Base-by-base conservation (phyloP, 2,113 vertebrate species). In the Parotia lawesii region DNA sequence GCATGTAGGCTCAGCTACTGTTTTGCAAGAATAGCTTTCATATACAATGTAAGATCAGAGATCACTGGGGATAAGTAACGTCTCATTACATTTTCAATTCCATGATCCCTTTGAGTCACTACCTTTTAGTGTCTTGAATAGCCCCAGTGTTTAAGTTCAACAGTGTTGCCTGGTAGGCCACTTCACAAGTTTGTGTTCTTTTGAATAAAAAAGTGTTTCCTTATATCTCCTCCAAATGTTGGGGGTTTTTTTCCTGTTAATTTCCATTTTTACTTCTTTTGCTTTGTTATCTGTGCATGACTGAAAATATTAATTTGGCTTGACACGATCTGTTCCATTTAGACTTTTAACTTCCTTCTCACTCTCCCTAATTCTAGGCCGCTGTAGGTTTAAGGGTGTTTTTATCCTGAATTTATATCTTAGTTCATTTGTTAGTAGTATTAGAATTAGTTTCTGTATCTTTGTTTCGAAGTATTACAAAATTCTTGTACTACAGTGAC, bases 101-200 rank as follows among this genome's bases (percentile, higher is more conserved):
- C 24, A 8, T 61, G 70, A 93, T 96, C 79, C 92, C 88, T 88
- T 64, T 84, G 95, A 97, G 95, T 94, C 54, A 73, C 76, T 95
- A 64, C 78, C 90, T 91, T 89, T 45, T 65, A 72, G 61, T 84
- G 84, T 71, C 90, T 91, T 87, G 87, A 96, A 90, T 94, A 88
- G 70, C 85, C 84, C 73, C 47, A 90, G 95, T 93, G 94, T 92
- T 97, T 96, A 93, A 96, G 93, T 95, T 96, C 91, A 91, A 96
- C 81, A 91, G 72, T 62, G 62, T 65, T 93, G 42, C 89, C 85
- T 92, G 57, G 86, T 90, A 90, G 89, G 95, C 77, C 44, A 93
- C 85, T 95, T 95, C 69, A 88, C 38, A 90, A 79, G 28, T 89
- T 87, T 82, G 48, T 90, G 83, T 88, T 94, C 90, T 90, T 95